A percentile compares a stretch with the other conserved stretches of the same genome.
Evolutionary conservation across 2,888 invertebrate species (phyloP).

Genomic region (Monopis laevigella): DNA sequence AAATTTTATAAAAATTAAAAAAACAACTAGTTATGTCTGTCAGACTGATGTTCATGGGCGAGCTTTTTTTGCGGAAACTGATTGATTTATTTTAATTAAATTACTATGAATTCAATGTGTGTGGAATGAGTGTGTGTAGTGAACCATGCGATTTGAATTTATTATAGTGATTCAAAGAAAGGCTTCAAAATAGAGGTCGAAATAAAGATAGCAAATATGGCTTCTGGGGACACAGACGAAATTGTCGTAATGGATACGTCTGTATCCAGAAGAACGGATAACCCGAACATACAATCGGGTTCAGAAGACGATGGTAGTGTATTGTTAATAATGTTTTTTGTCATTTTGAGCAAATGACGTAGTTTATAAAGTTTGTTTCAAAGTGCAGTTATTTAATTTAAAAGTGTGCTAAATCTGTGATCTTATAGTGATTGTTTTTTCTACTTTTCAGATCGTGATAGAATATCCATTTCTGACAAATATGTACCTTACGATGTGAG

Average conservation of each 20-base stretch:
- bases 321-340: constrained; percentile 32
- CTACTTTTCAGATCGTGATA: constrained; percentile 67
- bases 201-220: constrained; percentile 70
- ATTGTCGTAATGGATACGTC: constrained; percentile 80
- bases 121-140: constrained; percentile 52
- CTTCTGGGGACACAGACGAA: constrained; percentile 85
- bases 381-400: too few species aligned
- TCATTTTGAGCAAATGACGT: too few species aligned
- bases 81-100: constrained; percentile 65
- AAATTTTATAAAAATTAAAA: constrained; percentile 1
- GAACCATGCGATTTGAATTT: constrained; percentile 54
- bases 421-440: background rate
- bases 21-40: constrained; percentile 39
- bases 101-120: constrained; percentile 59
- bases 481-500: constrained; percentile 71
- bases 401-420: too few species aligned
- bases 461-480: constrained; percentile 68
- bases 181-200: constrained; percentile 59
- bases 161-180: constrained; percentile 38
- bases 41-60: constrained; percentile 48
- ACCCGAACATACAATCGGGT: constrained; percentile 65
- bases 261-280: constrained; percentile 69
- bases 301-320: constrained; percentile 68
- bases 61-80: constrained; percentile 59
- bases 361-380: too few species aligned